Conservation (phyloP, 2,888 invertebrate species). For the Cephonodes hylas region DNA sequence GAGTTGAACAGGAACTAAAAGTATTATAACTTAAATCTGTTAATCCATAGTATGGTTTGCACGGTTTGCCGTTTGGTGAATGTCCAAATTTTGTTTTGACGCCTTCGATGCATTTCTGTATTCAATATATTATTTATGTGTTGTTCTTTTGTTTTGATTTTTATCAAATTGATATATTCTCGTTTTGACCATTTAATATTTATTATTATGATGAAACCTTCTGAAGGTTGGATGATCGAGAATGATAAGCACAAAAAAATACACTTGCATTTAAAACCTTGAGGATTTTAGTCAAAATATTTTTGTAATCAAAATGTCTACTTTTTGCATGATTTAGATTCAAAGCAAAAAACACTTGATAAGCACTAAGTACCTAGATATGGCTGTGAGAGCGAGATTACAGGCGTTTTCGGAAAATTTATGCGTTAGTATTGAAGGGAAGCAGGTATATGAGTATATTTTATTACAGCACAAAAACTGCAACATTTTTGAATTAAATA, state of each 20-base stretch:
- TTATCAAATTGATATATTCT: no score
- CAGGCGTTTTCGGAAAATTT: not conserved
- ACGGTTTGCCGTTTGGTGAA: no score
- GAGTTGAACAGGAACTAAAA: constrained; percentile 79
- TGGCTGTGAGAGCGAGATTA: constrained; percentile 18
- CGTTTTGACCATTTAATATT: not conserved
- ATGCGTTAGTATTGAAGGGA: not conserved
- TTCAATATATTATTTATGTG: not conserved
- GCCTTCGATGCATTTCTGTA: no score
- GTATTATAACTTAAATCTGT: no score
- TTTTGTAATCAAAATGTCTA: not conserved
- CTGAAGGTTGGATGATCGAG: not conserved
- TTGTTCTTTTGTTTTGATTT: not conserved
- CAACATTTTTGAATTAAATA: constrained; percentile 12
- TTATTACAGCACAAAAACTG: not conserved
- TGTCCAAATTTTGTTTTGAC: no score
- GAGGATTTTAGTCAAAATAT: not conserved
- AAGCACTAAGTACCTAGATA: constrained; percentile 12
- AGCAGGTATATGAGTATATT: not conserved
- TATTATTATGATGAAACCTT: no score
- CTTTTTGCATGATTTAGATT: not conserved
- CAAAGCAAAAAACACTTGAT: not conserved
- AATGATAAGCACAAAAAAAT: not conserved
- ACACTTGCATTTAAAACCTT: not conserved
- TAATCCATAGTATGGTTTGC: no score